Evolutionary conservation across 2,113 vertebrate genomes (phyloP), one percentile per base, ranked within the genome.

Genomic region (Sprattus sprattus): DNA sequence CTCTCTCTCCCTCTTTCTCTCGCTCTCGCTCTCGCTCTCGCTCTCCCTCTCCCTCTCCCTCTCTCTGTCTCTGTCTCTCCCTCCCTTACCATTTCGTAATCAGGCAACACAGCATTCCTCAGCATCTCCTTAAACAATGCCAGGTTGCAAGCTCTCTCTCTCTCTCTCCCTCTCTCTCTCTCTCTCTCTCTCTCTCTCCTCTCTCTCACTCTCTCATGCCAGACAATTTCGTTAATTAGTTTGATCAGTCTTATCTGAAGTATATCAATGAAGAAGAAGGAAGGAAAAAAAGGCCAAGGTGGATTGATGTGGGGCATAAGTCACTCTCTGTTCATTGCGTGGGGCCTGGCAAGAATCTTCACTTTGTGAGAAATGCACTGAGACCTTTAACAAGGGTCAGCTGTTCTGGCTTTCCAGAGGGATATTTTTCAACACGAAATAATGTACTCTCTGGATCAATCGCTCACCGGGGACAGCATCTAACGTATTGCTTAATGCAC

Each of bases 171-270:
- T n/a, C 22, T 7, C 18, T n/a, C 57, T 4, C 16, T n/a, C 57
- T n/a, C 18, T 7, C 22, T n/a, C 57, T 7, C 22, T 6, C 57
- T 39, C 39, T 39, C 39, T 39, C 39, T 39, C n/a, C n/a, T n/a
- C 20, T 7, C 18, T n/a, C 57, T 4, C 16, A 4, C 82, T 85
- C 54, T 86, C 89, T 81, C 15, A 50, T 84, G 87, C 90, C 90
- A 91, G 84, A 89, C 91, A 87, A 92, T 92, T 91, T 91, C 85
- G 78, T 93, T 92, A 93, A 95, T 93, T 93, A 85, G 87, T 88
- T 75, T 90, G 87, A 93, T 94, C 91, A 89, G 91, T 91, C 90
- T 94, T 93, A 89, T 92, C 89, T 85, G 83, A 84, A 89, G 91
- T 90, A 87, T 90, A 91, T 91, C 89, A 91, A 87, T 84, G 86